phyloP scores from a whole-genome alignment of 1,140 invertebrate species.

The Luehdorfia chinensis region DNA sequence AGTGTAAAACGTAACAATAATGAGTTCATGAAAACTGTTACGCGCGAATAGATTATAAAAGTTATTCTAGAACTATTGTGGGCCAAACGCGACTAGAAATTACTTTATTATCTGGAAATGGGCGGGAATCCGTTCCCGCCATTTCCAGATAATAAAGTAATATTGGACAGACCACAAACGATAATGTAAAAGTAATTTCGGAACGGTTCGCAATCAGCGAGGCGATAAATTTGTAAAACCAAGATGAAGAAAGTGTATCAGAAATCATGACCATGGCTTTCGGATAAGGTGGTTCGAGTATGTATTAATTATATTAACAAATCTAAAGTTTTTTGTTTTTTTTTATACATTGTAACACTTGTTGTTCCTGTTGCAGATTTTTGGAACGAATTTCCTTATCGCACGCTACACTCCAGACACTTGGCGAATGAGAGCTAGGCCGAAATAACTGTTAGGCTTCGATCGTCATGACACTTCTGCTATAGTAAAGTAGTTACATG shows the following conservation, averaged over 20 bases:
- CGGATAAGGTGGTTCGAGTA: too few species aligned
- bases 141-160: slow-evolving; percentile 13
- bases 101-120: too few species aligned
- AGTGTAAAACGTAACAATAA: neutral
- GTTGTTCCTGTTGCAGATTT: too few species aligned
- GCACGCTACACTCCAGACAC: too few species aligned
- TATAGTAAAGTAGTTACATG: too few species aligned
- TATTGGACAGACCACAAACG: slow-evolving; percentile 12
- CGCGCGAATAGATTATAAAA: neutral
- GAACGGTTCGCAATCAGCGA: slow-evolving; percentile 9
- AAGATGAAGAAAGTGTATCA: slow-evolving; percentile 16
- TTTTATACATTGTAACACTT: too few species aligned
- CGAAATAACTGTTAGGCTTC: too few species aligned
- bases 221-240: slow-evolving; percentile 12
- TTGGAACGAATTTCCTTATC: too few species aligned
- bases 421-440: too few species aligned
- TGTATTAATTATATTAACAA: too few species aligned
- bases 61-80: neutral
- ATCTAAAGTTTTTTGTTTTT: too few species aligned
- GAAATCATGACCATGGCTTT: slow-evolving; percentile 12
- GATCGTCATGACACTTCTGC: too few species aligned
- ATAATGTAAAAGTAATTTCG: slow-evolving; percentile 17
- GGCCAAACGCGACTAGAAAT: neutral
- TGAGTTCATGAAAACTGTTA: neutral
- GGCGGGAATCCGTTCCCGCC: neutral